A percentile compares a stretch with the other conserved stretches of the same genome.
phyloP scores from a whole-genome alignment of 2,113 vertebrate genomes.

The Pygoscelis antarcticus region DNA sequence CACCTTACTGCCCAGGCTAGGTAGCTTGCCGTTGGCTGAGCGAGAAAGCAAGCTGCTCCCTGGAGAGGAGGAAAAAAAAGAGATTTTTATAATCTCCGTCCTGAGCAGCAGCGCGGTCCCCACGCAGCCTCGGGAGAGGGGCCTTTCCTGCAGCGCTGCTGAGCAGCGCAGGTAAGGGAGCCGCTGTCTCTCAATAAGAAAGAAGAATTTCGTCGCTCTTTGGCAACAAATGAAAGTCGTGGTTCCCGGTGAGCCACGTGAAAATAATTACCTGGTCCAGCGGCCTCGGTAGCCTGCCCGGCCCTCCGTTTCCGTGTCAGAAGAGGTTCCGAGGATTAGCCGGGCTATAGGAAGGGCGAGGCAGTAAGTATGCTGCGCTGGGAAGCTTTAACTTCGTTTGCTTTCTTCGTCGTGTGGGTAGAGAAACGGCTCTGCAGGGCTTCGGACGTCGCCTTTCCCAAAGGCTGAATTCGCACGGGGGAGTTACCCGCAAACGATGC shows the following conservation, averaged over 20 bases:
- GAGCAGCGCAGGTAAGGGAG: background rate
- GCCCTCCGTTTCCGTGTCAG: background rate
- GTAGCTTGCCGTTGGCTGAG: background rate
- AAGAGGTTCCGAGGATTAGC: background rate
- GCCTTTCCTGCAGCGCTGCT: background rate
- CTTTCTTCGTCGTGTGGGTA: background rate
- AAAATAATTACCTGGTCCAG: background rate
- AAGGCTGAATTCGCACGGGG: background rate
- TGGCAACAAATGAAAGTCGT: background rate
- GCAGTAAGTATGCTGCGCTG: background rate
- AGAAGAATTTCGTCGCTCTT: background rate
- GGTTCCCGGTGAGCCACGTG: background rate
- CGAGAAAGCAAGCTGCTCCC: background rate
- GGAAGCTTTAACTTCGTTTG: background rate
- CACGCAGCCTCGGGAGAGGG: background rate
- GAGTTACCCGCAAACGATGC: background rate
- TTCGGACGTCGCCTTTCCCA: background rate
- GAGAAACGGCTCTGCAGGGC: background rate
- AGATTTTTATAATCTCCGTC: background rate
- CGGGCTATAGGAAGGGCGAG: background rate
- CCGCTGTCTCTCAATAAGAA: background rate
- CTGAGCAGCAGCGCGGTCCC: background rate
- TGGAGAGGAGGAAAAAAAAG: background rate
- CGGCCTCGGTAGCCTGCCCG: background rate
- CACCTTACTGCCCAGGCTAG: background rate